A percentile compares a stretch with the other conserved stretches of the same genome.
Conservation (phyloP, 1,140 invertebrate species). For the Trichonephila clavipes region DNA sequence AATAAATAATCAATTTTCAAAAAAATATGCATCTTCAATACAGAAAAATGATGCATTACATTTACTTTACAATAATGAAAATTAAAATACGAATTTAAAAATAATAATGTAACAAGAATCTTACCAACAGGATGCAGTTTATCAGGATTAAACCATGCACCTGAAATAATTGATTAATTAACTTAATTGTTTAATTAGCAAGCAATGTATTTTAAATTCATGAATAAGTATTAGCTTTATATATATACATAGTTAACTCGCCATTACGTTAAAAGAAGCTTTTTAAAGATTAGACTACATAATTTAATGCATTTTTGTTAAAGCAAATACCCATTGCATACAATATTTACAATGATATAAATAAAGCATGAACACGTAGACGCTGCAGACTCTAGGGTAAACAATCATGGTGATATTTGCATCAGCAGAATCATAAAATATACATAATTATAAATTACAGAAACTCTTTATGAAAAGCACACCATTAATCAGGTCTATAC, state of each 20-base stretch:
- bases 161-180: conserved; percentile 45
- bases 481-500: not conserved
- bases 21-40: no score
- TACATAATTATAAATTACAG: not conserved
- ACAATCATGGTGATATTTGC: not conserved
- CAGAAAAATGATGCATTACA: no score
- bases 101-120: conserved; percentile 1
- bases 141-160: conserved; percentile 92
- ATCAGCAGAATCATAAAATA: not conserved
- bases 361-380: conserved; percentile 6
- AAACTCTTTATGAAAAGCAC: not conserved
- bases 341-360: not conserved
- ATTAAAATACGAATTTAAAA: not conserved
- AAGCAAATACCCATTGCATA: not conserved
- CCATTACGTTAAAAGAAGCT: not conserved
- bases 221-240: not conserved
- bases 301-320: not conserved
- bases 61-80: not conserved
- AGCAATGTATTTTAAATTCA: not conserved
- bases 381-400: not conserved
- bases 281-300: not conserved
- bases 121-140: conserved; percentile 86
- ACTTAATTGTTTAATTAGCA: not conserved
- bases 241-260: not conserved
- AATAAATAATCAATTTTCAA: no score